Evolutionary conservation across 2,113 vertebrate genomes (phyloP), one percentile per base, ranked within the genome.

Genomic region (Dasyornis broadbenti): DNA sequence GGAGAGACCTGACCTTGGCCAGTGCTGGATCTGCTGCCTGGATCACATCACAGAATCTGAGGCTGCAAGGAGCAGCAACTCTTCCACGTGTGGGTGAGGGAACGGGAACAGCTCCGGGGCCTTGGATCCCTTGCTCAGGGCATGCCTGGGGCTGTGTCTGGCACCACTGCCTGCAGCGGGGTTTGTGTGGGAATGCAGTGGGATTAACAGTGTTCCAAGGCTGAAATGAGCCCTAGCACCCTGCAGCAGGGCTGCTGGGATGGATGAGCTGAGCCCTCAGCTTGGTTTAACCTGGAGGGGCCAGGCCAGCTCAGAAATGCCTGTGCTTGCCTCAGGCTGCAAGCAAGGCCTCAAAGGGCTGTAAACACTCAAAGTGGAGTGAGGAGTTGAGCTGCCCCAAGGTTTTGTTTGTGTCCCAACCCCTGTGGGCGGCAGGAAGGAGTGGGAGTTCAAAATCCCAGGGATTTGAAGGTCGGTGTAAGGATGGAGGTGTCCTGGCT

Each of bases 81-180:
- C 22, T 26, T 77, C 73, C 22, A 23, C 18, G 6, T 21, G 26
- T 4, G 59, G 53, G 37, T 60, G 24, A 57, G 20, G 26, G 72
- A 80, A 50, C 0, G 1, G 56, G 23, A 78, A 8, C 19, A 69
- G 59, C 68, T 64, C 2, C 0, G 8, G 65, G 11, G n/a, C n/a
- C n/a, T 13, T 16, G 40, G 45, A 6, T n/a, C 39, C 42, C 13
- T 35, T 1, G 53, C 75, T 68, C 2, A 0, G 77, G 63, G 77
- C 16, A 0, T 44, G 50, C 35, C 90, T 70, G 50, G 54, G 78
- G 82, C 77, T 87, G n/a, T 72, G 63, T 28, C 64, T 95, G 56
- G 20, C 33, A 49, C 3, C 3, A 4, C 42, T 59, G 82, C 61
- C 52, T 56, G 23, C 40, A 77, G 77, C 72, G 60, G 40, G 12